These are phyloP conservation scores for Leucoraja ocellata DNA, from an alignment of 2,797 vertebrate genomes.

Conservation along the genomic window DNA sequence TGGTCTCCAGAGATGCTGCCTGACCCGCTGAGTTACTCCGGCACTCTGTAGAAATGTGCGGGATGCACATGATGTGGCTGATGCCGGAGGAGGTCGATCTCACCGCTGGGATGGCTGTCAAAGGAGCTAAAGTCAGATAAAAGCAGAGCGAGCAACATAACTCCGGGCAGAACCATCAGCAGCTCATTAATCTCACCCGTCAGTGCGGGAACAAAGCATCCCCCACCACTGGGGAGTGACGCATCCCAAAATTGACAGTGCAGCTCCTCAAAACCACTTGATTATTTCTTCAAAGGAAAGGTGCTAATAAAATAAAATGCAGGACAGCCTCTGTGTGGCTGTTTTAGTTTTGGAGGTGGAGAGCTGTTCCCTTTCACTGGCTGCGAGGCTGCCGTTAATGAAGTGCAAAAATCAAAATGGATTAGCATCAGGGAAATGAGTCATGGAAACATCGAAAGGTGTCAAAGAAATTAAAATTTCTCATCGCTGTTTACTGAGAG, in stretches of 20 bases:
- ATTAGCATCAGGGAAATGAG: slow-evolving; percentile 7
- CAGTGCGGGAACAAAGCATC: not conserved
- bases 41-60: not conserved
- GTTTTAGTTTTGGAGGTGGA: not conserved
- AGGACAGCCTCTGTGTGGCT: not conserved
- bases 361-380: not conserved
- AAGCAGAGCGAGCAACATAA: not conserved
- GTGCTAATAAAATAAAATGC: not conserved
- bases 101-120: not conserved
- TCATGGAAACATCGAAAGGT: slow-evolving; percentile 14
- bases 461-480: slow-evolving; percentile 36
- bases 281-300: not conserved
- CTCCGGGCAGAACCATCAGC: not conserved
- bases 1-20: too few species aligned
- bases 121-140: not conserved
- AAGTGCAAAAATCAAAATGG: slow-evolving; percentile 24
- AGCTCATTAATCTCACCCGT: not conserved
- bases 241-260: not conserved
- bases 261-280: not conserved
- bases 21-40: not conserved
- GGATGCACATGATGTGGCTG: too few species aligned
- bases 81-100: not conserved
- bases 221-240: not conserved
- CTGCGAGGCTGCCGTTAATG: not conserved
- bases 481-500: not conserved